Conservation (phyloP, 92 coral and sea anemone genomes). For the Meandrina meandrites region DNA sequence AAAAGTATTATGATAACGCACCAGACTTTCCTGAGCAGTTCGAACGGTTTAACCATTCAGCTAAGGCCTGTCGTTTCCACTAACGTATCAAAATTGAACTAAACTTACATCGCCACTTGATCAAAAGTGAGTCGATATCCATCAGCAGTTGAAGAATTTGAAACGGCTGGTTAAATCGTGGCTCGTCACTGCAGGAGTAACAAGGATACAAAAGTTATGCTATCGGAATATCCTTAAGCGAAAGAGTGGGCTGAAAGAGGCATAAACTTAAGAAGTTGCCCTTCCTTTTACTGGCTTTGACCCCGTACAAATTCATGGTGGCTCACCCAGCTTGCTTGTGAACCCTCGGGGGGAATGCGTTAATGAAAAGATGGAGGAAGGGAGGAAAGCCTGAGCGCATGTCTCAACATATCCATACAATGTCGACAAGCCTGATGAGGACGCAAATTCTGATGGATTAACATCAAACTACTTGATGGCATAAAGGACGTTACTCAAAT, state of each 20-base stretch:
- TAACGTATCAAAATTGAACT: not conserved
- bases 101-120: conserved; percentile 97
- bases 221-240: not conserved
- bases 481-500: too few relatives aligned
- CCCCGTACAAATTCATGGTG: too few relatives aligned
- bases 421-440: not conserved
- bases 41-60: not conserved
- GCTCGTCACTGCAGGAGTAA: conserved; percentile 82
- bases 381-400: too few relatives aligned
- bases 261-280: not conserved
- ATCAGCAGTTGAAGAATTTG: conserved; percentile 89
- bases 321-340: too few relatives aligned
- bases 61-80: not conserved
- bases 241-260: not conserved
- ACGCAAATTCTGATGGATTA: too few relatives aligned
- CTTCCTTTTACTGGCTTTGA: too few relatives aligned
- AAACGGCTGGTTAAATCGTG: conserved; percentile 90
- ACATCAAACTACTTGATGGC: too few relatives aligned
- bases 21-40: not conserved
- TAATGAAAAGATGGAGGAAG: too few relatives aligned
- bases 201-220: not conserved
- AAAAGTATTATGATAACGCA: not conserved
- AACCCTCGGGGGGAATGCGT: too few relatives aligned
- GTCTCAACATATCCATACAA: too few relatives aligned
- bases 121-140: conserved; percentile 93